Base-by-base conservation (phyloP, 2,113 vertebrate species). In the Melanocharis versteri region DNA sequence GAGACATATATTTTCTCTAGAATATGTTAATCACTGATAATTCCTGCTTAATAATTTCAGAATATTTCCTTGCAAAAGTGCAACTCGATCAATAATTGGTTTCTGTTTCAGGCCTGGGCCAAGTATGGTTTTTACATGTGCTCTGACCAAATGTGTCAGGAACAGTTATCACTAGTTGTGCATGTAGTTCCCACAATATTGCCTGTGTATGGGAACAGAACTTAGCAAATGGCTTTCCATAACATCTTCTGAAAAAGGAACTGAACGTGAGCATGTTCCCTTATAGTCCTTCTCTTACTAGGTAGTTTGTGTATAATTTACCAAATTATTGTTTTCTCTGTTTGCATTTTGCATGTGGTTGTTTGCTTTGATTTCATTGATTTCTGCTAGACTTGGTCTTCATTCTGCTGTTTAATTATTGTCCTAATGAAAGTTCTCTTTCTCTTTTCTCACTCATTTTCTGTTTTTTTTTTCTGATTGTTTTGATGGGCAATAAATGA, bases 11-110 rank as follows among this genome's bases (percentile, higher is more conserved):
- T 61, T 4, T 82, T 79, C 22, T 83, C 8, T 23, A 76, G 28
- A 72, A 80, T 40, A 44, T 54, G 91, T 83, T 93, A 83, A 83
- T 90, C 71, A 54, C 54, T 65, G 62, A 47, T 78, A 83, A 73
- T 69, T 79, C 11, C 31, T 61, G 13, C n/a, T 87, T 83, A 80
- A 58, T 82, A 1, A 57, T 66, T 85, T 80, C 31, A 64, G 44
- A 58, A 57, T 26, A 35, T 84, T 79, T 72, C 15, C 23, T 91
- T 1, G 1, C 13, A 83, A 48, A 76, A 89, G 20, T 87, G 17
- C 7, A 31, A 37, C 8, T 89, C 21, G 57, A 13, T 75, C 73
- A 84, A 37, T 73, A 58, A 37, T 40, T 83, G 47, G 11, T 23
- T 87, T 84, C 51, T 87, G 22, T 94, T 73, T 82, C 48, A 60